Conservation (phyloP, 2,113 vertebrate genomes). For the Protomyctophum bolini region DNA sequence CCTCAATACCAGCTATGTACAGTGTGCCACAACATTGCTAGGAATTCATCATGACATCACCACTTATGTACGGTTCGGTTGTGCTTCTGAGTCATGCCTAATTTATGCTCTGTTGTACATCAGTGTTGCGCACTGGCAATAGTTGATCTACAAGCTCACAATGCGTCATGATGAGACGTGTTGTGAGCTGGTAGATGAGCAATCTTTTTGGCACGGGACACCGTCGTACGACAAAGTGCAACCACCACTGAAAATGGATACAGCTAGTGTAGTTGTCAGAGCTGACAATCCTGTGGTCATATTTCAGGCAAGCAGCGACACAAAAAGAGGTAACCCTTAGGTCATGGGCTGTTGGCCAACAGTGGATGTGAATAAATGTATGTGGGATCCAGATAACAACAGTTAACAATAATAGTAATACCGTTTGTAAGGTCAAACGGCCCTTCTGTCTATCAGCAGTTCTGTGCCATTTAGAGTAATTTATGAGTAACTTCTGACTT, state of each 20-base stretch:
- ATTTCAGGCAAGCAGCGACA: constrained; percentile 64
- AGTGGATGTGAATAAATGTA: constrained; percentile 9
- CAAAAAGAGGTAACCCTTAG: constrained; percentile 57
- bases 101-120: constrained; percentile 14
- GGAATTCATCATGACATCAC: constrained; percentile 60
- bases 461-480: not conserved
- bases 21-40: constrained; percentile 23
- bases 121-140: too few species aligned
- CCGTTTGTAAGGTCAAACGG: not conserved
- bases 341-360: constrained; percentile 41
- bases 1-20: not conserved
- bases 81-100: constrained; percentile 46
- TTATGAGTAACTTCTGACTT: not conserved
- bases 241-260: constrained; percentile 71
- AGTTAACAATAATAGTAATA: not conserved
- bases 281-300: constrained; percentile 62
- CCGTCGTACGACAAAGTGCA: too few species aligned
- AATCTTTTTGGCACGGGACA: too few species aligned
- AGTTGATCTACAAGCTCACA: too few species aligned
- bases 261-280: constrained; percentile 48
- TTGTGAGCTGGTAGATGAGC: too few species aligned
- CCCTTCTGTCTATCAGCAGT: not conserved
- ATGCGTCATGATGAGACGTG: too few species aligned
- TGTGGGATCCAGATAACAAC: not conserved
- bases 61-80: constrained; percentile 13